Base-by-base conservation (phyloP, 1,140 invertebrate genomes). In the Pseudomyrmex cubaensis region DNA sequence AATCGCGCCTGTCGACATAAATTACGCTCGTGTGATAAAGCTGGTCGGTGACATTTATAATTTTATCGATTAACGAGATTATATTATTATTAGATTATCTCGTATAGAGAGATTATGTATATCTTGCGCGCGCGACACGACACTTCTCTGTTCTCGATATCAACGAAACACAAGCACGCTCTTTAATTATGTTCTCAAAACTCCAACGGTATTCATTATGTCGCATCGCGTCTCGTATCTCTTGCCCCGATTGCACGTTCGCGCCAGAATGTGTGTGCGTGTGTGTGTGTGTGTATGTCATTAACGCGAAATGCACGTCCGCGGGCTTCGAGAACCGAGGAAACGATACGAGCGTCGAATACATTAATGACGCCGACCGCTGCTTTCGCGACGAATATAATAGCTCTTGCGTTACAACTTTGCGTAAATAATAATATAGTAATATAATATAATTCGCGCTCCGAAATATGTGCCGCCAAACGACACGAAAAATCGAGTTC, bases 401-500 rank as follows among this genome's bases (percentile, higher is more conserved):
- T 67, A 52, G 62, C 22, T 74, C 13, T 35, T 35, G 35, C 35
- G 35, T 35, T 35, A 7, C 4, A 35, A 35, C 35, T 35, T 35
- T 35, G 35, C 35, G 35, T 35, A 35, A 35, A 35, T 35, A 35
- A 35, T 35, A 35, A 35, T 35, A 35, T 2, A 35, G 35, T 35
- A 35, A 35, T n/a, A n/a, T n/a, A n/a, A n/a, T n/a, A n/a, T 7
- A 74, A 25, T n/a, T n/a, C 35, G 46, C 12, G n/a, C 15, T 56
- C 46, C 50, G 59, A 85, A 82, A 61, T 35, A 35, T 35, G 35
- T 73, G 56, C 62, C 78, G 59, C 15, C 72, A 73, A 87, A 88
- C 56, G 50, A 84, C 80, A 62, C 48, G 50, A 46, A 9, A 64
- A 86, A 88, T 91, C 87, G 84, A 91, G 84, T 86, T 22, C 35